Evolutionary conservation across 2,113 vertebrate species (phyloP).

Genomic region (Cyprinodon variegatus): DNA sequence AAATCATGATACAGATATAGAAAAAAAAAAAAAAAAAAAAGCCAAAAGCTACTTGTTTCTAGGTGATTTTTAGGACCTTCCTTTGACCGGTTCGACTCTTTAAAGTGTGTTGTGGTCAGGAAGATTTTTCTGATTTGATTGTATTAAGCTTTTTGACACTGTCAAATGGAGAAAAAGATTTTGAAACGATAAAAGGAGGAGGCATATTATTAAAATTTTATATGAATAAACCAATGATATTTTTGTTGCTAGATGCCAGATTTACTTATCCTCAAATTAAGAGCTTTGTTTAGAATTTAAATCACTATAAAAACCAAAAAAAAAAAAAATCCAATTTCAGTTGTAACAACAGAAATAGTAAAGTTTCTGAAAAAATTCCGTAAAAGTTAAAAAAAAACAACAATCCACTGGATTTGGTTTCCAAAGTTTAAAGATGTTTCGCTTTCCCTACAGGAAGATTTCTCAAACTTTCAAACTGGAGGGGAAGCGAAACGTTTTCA

Average conservation of each 20-base stretch:
- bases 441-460: too few relatives aligned
- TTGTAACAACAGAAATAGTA: too few relatives aligned
- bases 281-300: slow-evolving; percentile 8
- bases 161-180: slow-evolving; percentile 46
- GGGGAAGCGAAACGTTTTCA: too few relatives aligned
- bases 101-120: slow-evolving; percentile 41
- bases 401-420: too few relatives aligned
- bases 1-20: not conserved
- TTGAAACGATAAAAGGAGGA: slow-evolving; percentile 38
- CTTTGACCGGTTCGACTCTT: slow-evolving; percentile 18
- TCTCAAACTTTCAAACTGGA: too few relatives aligned
- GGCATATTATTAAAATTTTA: slow-evolving; percentile 10
- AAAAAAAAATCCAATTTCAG: not conserved
- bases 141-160: slow-evolving; percentile 37
- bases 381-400: too few relatives aligned
- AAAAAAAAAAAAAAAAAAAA: not conserved
- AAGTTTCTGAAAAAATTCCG: too few relatives aligned
- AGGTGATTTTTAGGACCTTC: slow-evolving; percentile 24
- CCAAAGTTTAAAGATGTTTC: too few relatives aligned
- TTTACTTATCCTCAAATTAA: slow-evolving; percentile 15
- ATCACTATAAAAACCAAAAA: not conserved
- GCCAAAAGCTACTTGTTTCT: not conserved
- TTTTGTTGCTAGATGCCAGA: not conserved
- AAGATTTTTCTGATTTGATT: slow-evolving; percentile 29
- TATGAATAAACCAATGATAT: slow-evolving; percentile 6